Percentiles rank a stretch among this genome's conserved stretches.
Conservation (phyloP, 92 coral and sea anemone genomes). For the Pocillopora grandis region DNA sequence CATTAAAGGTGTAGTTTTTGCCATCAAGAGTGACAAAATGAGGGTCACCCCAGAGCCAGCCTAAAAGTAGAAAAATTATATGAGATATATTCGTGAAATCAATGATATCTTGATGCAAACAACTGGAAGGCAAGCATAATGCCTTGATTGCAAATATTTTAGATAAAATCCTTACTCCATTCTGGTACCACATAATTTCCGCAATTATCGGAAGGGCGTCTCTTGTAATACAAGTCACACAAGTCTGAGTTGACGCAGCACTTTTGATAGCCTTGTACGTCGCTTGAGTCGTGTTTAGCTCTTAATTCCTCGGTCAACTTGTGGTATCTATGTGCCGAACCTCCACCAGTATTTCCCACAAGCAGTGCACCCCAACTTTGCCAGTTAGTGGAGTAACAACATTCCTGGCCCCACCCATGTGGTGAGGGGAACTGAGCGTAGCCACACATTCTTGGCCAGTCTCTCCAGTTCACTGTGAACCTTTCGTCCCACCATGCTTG, state of each 20-base stretch:
- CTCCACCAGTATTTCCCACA: conserved; percentile 49
- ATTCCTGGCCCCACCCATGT: conserved; percentile 35
- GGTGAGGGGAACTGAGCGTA: conserved; percentile 27
- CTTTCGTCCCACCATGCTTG: conserved; percentile 49
- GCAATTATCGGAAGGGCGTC: conserved; percentile 47
- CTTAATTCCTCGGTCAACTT: background rate
- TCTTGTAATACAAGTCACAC: conserved; percentile 34
- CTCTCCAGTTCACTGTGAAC: conserved; percentile 14
- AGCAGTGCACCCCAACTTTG: conserved; percentile 26
- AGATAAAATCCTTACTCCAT: conserved; percentile 37
- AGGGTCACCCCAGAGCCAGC: conserved; percentile 69
- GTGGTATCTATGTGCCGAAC: conserved; percentile 23
- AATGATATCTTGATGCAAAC: too few species aligned
- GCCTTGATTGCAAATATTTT: background rate
- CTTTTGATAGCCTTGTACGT: conserved; percentile 12
- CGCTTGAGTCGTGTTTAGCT: background rate
- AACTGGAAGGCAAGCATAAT: too few species aligned
- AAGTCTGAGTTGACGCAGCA: conserved; percentile 36
- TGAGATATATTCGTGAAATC: background rate
- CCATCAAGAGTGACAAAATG: conserved; percentile 56
- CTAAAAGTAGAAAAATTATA: conserved; percentile 5
- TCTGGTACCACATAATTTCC: conserved; percentile 30
- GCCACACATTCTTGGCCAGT: conserved; percentile 24
- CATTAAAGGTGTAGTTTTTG: conserved; percentile 69
- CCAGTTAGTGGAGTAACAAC: conserved; percentile 38